Evolutionary conservation across 1,140 invertebrate genomes (phyloP), one percentile per base, ranked within the genome.

Genomic region (Cheumatopsyche charites): DNA sequence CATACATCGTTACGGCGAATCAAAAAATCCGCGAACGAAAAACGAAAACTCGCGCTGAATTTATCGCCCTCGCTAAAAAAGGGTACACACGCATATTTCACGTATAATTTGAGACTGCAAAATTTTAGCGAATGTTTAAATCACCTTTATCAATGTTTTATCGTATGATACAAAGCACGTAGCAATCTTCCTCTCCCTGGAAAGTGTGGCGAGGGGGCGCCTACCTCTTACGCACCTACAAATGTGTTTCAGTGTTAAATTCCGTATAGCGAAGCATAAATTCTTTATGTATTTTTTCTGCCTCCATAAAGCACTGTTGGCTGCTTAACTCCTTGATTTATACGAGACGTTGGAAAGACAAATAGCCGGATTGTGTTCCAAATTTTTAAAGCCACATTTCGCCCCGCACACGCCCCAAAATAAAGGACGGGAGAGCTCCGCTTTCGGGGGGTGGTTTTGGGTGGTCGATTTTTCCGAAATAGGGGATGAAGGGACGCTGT

Each of bases 321-420:
- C 83, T 85, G 82, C 81, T 85, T 85, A 84, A 85, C 83, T 85
- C 83, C 83, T 84, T 85, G 83, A 85, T 85, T 85, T 85, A 85
- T 85, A 84, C 79, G 83, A 85, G 82, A 85, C 83, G 82, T 84
- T 83, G 78, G 81, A 81, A 83, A 85, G 83, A 85, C 83, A 85
- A 85, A 85, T 85, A 85, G 83, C 81, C 77, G 83, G 83, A 85
- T 85, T 85, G 83, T 84, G 83, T 85, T 85, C 82, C 83, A 85
- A 85, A 85, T 85, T 85, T 85, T 85, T 85, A 85, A 85, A 83
- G 83, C 82, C 83, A 83, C 83, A 83, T 85, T 85, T 85, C 82
- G 82, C 81, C 83, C 81, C 80, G 80, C 81, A 79, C 79, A 76
- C 77, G 67, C 74, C 68, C 72, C 41, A 68, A 68, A 68, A 68